Base-by-base conservation (phyloP, 2,797 vertebrate species). In the Enteromius paludinosus region DNA sequence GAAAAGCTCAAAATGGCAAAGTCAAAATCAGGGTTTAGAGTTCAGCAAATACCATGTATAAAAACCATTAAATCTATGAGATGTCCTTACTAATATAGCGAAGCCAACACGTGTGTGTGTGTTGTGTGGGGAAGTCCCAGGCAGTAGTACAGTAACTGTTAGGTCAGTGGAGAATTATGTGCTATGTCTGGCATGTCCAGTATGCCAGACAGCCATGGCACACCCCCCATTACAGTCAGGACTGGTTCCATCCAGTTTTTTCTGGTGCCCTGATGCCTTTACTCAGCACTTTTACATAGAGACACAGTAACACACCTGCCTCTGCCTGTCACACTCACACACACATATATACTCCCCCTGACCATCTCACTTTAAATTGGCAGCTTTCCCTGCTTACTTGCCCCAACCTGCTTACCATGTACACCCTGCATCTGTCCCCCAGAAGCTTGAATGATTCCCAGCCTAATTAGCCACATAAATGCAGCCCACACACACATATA, bases 251-350 rank as follows among this genome's bases (percentile, higher is more conserved):
- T 92, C 92, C 90, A 52, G 93, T 74, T 71, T 45, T 18, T 49
- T 86, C 89, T 64, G 86, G 88, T 84, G 15, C 71, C 75, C 72
- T 47, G 85, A 85, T 86, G 79, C 85, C 86, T 87, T 38, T 81
- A 89, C 89, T 91, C 92, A 92, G 91, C 91, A 89, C 88, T 87
- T 92, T 88, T 83, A 89, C 90, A 87, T 86, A 4, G 89, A 90
- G 90, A 92, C 91, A 86, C 89, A 86, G 87, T 87, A 80, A 85
- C 85, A 91, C 93, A 94, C 93, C 92, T 93, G 93, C 89, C 85
- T 89, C 74, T 91, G 92, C 91, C 92, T 52, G 86, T 92, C 90
- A 88, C 80, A 20, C 87, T 65, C 78, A 45, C 72, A 47, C 62
- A 43, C 73, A 72, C 52, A 59, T 72, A 56, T 74, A 74, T 74